A percentile compares a stretch with the other conserved stretches of the same genome.
phyloP scores from a whole-genome alignment of 2,888 invertebrate species.

The Ophion slaviceki region DNA sequence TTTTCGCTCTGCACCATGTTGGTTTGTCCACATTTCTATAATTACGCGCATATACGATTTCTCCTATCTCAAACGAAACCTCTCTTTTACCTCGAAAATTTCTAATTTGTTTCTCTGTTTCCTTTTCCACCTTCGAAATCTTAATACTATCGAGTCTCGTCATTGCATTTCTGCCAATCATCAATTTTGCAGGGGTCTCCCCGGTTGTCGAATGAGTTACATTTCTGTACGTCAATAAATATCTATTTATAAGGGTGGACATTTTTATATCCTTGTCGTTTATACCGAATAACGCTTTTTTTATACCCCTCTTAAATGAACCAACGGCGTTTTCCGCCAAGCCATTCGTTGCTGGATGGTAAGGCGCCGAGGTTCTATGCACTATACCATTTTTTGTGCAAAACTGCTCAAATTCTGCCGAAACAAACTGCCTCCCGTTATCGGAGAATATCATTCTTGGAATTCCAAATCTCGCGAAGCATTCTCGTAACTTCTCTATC shows the following conservation, averaged over 20 bases:
- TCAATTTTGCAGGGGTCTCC: constrained; percentile 42
- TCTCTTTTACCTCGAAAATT: constrained; percentile 41
- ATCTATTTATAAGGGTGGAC: constrained; percentile 36
- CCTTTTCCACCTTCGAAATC: background rate
- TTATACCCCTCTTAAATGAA: constrained; percentile 41
- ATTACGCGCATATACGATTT: constrained; percentile 49
- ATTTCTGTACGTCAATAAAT: constrained; percentile 47
- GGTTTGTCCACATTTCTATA: constrained; percentile 56
- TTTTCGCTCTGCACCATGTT: constrained; percentile 32
- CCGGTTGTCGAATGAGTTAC: constrained; percentile 54
- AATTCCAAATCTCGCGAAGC: constrained; percentile 62
- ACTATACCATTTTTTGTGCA: constrained; percentile 57
- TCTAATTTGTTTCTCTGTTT: constrained; percentile 3
- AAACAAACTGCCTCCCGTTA: constrained; percentile 61
- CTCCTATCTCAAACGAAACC: constrained; percentile 40
- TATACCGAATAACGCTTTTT: constrained; percentile 1
- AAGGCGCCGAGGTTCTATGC: constrained; percentile 55
- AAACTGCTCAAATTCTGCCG: constrained; percentile 51
- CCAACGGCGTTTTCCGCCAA: constrained; percentile 58
- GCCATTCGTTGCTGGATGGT: constrained; percentile 59
- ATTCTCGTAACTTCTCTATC: constrained; percentile 61
- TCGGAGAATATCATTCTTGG: constrained; percentile 62
- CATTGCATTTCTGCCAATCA: constrained; percentile 35
- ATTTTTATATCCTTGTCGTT: background rate
- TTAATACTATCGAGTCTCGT: constrained; percentile 32